Evolutionary conservation across 2,113 vertebrate species (phyloP), one percentile per base, ranked within the genome.

Genomic region (Hippolais icterina): DNA sequence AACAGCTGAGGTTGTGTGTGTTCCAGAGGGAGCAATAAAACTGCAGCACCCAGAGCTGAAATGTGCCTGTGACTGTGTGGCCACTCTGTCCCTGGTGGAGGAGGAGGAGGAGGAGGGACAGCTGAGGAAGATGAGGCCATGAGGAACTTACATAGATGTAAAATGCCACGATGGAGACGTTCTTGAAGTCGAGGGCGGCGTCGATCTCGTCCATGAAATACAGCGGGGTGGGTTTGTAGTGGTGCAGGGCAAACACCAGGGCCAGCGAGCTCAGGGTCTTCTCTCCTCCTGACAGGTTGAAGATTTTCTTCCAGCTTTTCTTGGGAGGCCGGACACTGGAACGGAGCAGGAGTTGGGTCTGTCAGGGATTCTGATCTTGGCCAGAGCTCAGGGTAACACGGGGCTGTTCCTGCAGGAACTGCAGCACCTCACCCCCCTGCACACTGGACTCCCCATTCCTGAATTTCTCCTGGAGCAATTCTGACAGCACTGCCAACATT

Each of bases 201-300:
- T 99, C 99, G 12, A 99, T 99, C 97, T 99, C 99, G 27, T 99
- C 99, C 99, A 99, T 99, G 96, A 99, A 99, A 86, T 99, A 99
- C 15, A 99, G 98, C 0, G 99, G 99, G 1, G 99, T 99, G 80
- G 99, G 99, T 61, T 99, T 99, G 89, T 99, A 99, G 96, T 99
- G 99, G 94, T 99, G 99, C 68, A 99, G 98, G 18, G 99, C 99
- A 49, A 99, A 99, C 61, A 99, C 99, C 78, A 99, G 97, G 12
- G 99, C 99, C 97, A 99, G 89, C 0, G 99, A 99, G 95, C 99
- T 99, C 12, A 99, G 98, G 5, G 99, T 99, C 97, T 99, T 99
- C 91, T 99, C 99, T 61, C 99, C 99, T 86, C 99, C 99, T 0
- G 99, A 99, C 71, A 99, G 98, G 90, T 99, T 99, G 66, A 99